A percentile compares a stretch with the other conserved stretches of the same genome.
Evolutionary conservation across 2,888 invertebrate species (phyloP).

Genomic region (Mellilla xanthometata): DNA sequence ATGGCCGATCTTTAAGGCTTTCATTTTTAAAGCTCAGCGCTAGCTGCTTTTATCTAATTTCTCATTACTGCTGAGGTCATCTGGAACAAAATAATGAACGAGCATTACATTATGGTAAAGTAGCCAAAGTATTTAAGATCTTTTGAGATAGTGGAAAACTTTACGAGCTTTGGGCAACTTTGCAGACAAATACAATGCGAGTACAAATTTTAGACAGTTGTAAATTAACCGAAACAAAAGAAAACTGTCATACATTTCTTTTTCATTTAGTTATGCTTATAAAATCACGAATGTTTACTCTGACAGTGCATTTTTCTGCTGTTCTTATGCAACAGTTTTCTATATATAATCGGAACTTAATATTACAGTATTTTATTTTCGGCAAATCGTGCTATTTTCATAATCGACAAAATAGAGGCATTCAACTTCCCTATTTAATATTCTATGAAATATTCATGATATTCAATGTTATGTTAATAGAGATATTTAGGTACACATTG

Average conservation of each 20-base stretch:
- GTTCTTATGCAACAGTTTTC: too few relatives aligned
- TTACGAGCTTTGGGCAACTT: constrained; percentile 22
- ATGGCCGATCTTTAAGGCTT: constrained; percentile 60
- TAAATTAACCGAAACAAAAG: too few relatives aligned
- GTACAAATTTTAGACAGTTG: too few relatives aligned
- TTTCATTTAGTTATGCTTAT: too few relatives aligned
- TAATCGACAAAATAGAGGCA: constrained; percentile 15
- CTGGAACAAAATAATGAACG: constrained; percentile 53
- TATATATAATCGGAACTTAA: too few relatives aligned
- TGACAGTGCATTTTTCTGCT: too few relatives aligned
- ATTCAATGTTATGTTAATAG: constrained; percentile 62
- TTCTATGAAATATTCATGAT: constrained; percentile 58
- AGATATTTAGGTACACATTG: constrained; percentile 49
- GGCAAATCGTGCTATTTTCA: constrained; percentile 4
- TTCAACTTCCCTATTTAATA: constrained; percentile 34
- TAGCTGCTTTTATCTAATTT: constrained; percentile 28
- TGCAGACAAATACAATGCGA: constrained; percentile 19
- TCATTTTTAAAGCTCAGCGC: constrained; percentile 61
- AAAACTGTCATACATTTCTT: too few relatives aligned
- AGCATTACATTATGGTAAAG: not conserved
- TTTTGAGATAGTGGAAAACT: constrained; percentile 9
- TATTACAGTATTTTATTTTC: too few relatives aligned
- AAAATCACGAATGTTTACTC: too few relatives aligned
- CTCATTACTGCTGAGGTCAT: not conserved
- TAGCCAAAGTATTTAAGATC: constrained; percentile 4